Evolutionary conservation across 2,888 invertebrate species (phyloP).

Genomic region (Chloroclystis v-ata): DNA sequence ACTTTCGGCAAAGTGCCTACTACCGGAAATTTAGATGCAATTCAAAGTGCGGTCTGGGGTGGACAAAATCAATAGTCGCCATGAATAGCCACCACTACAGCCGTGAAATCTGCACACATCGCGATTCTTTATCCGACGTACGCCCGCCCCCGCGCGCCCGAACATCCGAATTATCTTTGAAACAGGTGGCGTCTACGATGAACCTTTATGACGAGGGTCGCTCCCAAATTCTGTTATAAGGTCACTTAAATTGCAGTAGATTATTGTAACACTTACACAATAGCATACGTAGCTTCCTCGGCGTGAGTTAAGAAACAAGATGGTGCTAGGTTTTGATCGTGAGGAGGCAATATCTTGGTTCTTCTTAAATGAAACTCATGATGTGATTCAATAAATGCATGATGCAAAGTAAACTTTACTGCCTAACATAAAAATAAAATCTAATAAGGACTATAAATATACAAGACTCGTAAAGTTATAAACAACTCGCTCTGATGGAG

Average conservation of each 20-base stretch:
- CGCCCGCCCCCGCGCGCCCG: constrained; percentile 42
- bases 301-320: no score
- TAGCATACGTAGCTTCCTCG: no score
- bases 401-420: no score
- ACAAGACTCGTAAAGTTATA: constrained; percentile 11
- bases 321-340: no score
- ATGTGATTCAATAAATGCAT: no score
- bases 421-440: no score
- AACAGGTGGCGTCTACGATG: constrained; percentile 56
- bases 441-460: no score
- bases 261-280: constrained; percentile 19
- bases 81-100: constrained; percentile 65
- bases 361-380: no score
- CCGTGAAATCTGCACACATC: constrained; percentile 66
- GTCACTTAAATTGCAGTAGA: constrained; percentile 28
- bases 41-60: constrained; percentile 66
- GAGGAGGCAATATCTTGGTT: no score
- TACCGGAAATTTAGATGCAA: constrained; percentile 52
- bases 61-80: constrained; percentile 76
- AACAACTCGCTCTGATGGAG: constrained; percentile 38
- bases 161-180: constrained; percentile 50
- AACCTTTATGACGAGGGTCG: constrained; percentile 35
- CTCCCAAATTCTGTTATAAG: constrained; percentile 32
- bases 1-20: constrained; percentile 11
- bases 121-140: constrained; percentile 65